Evolutionary conservation across 2,888 invertebrate species (phyloP).

Genomic region (Hydriomena furcata): DNA sequence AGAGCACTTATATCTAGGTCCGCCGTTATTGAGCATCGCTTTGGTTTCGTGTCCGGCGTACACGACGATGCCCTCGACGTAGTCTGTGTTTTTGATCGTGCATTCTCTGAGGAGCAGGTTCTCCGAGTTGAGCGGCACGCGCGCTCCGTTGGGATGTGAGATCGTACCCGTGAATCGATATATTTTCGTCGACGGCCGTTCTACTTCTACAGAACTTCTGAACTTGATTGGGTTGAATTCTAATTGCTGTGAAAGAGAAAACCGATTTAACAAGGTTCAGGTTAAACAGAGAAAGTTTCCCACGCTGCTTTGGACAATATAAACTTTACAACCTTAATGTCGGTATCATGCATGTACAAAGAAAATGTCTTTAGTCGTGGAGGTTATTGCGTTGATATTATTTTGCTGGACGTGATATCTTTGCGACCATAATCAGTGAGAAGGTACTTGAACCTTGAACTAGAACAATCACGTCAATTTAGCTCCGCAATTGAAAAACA

Average conservation of each 20-base stretch:
- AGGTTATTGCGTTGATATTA: constrained; percentile 31
- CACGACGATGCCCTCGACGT: constrained; percentile 97
- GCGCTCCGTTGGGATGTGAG: constrained; percentile 89
- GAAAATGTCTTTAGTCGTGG: constrained; percentile 16
- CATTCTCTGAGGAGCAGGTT: constrained; percentile 97
- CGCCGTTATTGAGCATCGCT: constrained; percentile 98
- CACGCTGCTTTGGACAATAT: constrained; percentile 49
- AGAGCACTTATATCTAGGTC: constrained; percentile 96
- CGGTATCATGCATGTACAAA: constrained; percentile 39
- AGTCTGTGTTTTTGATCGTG: constrained; percentile 97
- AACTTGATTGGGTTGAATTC: constrained; percentile 92
- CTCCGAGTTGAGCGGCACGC: constrained; percentile 93
- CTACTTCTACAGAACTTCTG: constrained; percentile 93
- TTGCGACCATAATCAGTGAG: constrained; percentile 5
- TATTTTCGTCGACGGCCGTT: constrained; percentile 97
- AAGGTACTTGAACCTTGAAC: constrained; percentile 11
- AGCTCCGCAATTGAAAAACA: constrained; percentile 14
- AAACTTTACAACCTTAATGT: constrained; percentile 38
- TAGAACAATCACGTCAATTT: constrained; percentile 21
- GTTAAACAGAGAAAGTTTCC: constrained; percentile 48
- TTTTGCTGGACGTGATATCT: constrained; percentile 12
- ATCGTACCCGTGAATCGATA: constrained; percentile 96
- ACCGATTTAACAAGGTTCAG: constrained; percentile 10
- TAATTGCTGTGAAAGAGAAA: constrained; percentile 81
- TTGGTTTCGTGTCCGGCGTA: constrained; percentile 99